Conservation (phyloP, 1,140 invertebrate genomes). For the Apis florea region DNA sequence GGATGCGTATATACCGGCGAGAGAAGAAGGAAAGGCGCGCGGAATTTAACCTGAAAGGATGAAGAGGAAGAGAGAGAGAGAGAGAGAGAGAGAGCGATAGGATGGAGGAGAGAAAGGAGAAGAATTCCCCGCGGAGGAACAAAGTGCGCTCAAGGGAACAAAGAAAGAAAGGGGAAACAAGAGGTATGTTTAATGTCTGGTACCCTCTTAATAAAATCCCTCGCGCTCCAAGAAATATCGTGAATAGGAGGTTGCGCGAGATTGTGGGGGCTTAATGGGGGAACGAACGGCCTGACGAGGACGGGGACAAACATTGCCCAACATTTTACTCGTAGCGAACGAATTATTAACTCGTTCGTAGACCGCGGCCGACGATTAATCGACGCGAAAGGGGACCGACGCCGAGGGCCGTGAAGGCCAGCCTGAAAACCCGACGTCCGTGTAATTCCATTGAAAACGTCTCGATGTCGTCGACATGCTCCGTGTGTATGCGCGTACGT, state of each 20-base stretch:
- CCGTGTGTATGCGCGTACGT: background rate
- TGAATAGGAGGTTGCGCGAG: constrained; percentile 64
- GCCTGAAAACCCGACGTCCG: constrained; percentile 2
- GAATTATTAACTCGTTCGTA: constrained; percentile 34
- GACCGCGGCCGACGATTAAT: constrained; percentile 27
- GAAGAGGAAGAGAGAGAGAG: no score
- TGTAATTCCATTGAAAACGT: constrained; percentile 5
- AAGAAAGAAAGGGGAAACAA: constrained; percentile 43
- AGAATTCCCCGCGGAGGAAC: constrained; percentile 17
- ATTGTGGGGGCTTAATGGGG: background rate
- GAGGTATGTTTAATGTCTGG: constrained; percentile 51
- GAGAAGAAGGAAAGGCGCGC: background rate
- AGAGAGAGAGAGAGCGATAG: background rate
- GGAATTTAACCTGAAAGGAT: background rate
- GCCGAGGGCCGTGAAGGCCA: no score
- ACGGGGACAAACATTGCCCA: constrained; percentile 25
- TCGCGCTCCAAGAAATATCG: constrained; percentile 70
- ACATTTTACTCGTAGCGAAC: constrained; percentile 3
- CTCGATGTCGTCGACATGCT: background rate
- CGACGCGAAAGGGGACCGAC: background rate
- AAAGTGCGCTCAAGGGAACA: constrained; percentile 37
- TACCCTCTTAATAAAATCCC: constrained; percentile 69
- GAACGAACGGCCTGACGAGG: constrained; percentile 17
- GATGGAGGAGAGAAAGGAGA: no score
- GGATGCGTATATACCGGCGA: background rate